Base-by-base conservation (phyloP, 2,888 invertebrate species). In the Iselma pallidipennis region DNA sequence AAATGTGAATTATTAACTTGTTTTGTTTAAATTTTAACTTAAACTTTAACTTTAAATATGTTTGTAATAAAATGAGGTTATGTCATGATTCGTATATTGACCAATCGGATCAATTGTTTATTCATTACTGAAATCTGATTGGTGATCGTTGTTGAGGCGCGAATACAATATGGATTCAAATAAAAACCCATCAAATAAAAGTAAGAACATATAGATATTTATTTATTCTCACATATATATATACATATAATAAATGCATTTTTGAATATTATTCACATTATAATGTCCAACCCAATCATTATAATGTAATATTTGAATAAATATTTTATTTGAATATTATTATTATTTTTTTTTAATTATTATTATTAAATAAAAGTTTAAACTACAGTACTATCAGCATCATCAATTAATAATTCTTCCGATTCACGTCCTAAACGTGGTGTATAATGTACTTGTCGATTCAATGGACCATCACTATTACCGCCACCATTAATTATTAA, bases 371-470 rank as follows among this genome's bases (percentile, higher is more conserved):
- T 14, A 16, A 25, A 1, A 31, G 19, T 31, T 14, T 51, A 19
- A 31, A 16, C 29, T 10, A 25, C 19, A 10, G 3, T 12, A 51
- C 45, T n/a, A 49, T 19, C 26, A 62, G 33, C 54, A 10, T 69
- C 66, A 10, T 59, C 63, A 33, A 56, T 56, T 14, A 56, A 49
- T 12, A 60, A 26, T 54, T 72, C 74, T 33, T 78, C 77, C 45
- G 68, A 72, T 61, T 76, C 78, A 9, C 74, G 74, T 45, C 73
- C 76, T 54, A 76, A 63, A 60, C 75, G 69, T 28, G 77, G 76
- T 12, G 71, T 73, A 70, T 78, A 76, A 37, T 72, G 59, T 9
- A 59, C 52, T 49, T 62, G 59, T 16, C 59, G 21, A 25, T 49
- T 16, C 3, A 56, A 23, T 29, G 49, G 50, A 10, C 56, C 57